Base-by-base conservation (phyloP, 37 sponge, comb jelly and placozoan genomes). In the Theonella swinhoei region DNA sequence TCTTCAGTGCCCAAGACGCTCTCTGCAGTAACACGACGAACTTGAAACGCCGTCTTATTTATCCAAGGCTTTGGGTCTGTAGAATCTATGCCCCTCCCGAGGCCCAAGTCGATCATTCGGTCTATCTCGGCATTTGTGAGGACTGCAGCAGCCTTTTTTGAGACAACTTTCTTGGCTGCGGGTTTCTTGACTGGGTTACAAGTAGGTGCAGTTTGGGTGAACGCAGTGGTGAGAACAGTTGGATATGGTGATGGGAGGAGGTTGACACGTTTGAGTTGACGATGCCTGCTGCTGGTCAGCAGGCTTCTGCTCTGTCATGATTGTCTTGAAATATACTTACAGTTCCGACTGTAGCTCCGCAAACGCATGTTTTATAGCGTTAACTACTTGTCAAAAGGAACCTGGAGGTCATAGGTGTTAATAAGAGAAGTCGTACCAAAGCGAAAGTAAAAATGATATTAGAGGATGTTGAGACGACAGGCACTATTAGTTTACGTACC, bases 81-180 rank as follows among this genome's bases (percentile, higher is more conserved):
- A 22, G 87, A 87, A 39, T 91, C 91, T 30, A 91, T 37, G 4
- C 91, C 91, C 39, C 91, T 38, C 39, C 91, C 91, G 3, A 91
- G 83, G 17, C 91, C 91, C 0, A 91, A 74, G 60, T 82, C 86
- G 24, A 65, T 26, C 29, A 91, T 77, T 4, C 87, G 79, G 19
- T 61, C 71, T 0, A 76, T 34, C 23, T 80, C 81, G 1, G 54
- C 63, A 0, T 34, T 34, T 42, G 66, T 36, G 1, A 88, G 24
- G 37, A 80, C 80, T 8, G 77, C 39, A 0, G 66, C 76, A 7
- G 68, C 68, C 31, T 32, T 66, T 40, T 5, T 64, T 39, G 73
- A 47, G 11, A 14, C 11, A 17, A 17, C 14, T 17, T 7, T 47
- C 14, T 47, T 7, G 54, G 54, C 11, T 47, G 7, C 14, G 54